Base-by-base conservation (phyloP, 2,888 invertebrate genomes). In the Coleophora flavipennella region DNA sequence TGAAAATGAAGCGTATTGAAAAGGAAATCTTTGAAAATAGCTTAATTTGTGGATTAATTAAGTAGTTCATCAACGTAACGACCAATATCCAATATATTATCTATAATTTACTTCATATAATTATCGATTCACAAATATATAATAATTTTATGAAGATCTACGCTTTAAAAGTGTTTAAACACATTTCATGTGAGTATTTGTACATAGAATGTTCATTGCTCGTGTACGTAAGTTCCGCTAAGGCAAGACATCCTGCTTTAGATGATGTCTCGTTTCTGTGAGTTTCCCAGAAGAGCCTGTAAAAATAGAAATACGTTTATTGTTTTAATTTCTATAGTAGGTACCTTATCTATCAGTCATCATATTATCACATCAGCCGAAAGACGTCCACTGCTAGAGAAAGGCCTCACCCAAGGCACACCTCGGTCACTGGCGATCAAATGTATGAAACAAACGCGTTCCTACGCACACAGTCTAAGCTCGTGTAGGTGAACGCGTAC, bases 231-330 rank as follows among this genome's bases (percentile, higher is more conserved):
- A 20, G 20, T 20, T 3, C 6, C 20, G 20, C 10, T 11, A 33
- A 25, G 12, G 31, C 31, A 28, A 12, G 31, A 10, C n/a, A n/a
- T n/a, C n/a, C n/a, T 27, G 33, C 32, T 31, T 26, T 35, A 83
- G 20, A 84, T 66, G 43, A 84, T 83, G 53, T 83, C 84, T 44
- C 62, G 65, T 50, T 84, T 84, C 56, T 79, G 83, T 12, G 74
- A 60, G 53, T 71, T 83, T 36, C 84, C 84, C 33, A 84, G 72
- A 13, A 84, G 67, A 45, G 81, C 84, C 84, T 84, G 80, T 12
- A 59, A 75, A 49, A 35, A 57, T 44, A 54, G 36, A 39, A 33
- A 33, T 27, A 12, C 37, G 20, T 8, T 7, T 12, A 2, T 7
- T 13, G 12, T 33, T 13, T 4, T 25, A 8, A 34, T 29, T 11